Conservation (phyloP, 2,797 vertebrate species). For the Numenius phaeopus region DNA sequence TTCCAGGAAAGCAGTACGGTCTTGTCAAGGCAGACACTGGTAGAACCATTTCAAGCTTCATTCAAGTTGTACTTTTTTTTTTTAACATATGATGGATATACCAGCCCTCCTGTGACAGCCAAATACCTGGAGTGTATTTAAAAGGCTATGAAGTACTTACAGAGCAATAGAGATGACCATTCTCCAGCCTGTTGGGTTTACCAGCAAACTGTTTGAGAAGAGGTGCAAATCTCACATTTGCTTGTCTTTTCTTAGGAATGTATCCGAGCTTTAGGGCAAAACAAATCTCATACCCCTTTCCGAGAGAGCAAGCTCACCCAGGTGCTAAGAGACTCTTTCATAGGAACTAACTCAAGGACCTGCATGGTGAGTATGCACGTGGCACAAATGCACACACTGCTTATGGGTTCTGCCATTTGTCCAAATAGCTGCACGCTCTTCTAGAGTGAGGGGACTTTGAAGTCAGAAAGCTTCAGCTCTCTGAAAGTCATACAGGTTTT, state of each 20-base stretch:
- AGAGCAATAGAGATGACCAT: neutral
- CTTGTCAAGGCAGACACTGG: neutral
- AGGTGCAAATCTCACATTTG: neutral
- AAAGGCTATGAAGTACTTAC: neutral
- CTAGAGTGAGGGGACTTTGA: neutral
- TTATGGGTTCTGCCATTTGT: neutral
- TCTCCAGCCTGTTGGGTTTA: neutral
- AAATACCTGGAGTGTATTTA: neutral
- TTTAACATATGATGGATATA: neutral
- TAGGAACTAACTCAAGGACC: slow-evolving; percentile 93
- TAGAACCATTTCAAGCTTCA: neutral
- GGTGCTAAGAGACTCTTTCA: slow-evolving; percentile 96
- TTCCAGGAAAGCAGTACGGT: neutral
- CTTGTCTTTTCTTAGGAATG: slow-evolving; percentile 86
- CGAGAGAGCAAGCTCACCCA: slow-evolving; percentile 97
- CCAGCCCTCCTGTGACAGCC: neutral
- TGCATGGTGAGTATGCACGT: slow-evolving; percentile 88
- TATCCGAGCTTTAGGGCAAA: slow-evolving; percentile 94
- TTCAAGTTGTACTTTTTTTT: neutral
- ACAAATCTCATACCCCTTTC: slow-evolving; percentile 96
- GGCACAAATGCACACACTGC: neutral
- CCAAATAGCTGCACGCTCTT: neutral
- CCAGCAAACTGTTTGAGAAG: neutral
- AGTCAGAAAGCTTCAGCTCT: neutral
- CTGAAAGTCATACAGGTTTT: neutral